A percentile compares a stretch with the other conserved stretches of the same genome.
Evolutionary conservation across 1,140 invertebrate genomes (phyloP).

Genomic region (Zaprionus gabonicus): DNA sequence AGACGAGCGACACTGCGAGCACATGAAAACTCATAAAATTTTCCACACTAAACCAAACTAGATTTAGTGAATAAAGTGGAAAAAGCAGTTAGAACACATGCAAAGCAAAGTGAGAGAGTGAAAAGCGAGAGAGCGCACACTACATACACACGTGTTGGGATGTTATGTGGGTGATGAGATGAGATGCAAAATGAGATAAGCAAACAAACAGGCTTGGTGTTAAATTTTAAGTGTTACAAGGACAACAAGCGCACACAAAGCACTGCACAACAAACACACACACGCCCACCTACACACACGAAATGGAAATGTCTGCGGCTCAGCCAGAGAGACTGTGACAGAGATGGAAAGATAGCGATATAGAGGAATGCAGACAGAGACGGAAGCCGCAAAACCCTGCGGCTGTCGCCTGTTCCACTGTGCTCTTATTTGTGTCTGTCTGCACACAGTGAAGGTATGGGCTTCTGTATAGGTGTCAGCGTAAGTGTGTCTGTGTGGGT

Average conservation of each 20-base stretch:
- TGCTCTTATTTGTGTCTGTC: constrained; percentile 27
- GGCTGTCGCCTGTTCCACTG: constrained; percentile 55
- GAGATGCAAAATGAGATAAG: constrained; percentile 73
- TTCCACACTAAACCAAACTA: not conserved
- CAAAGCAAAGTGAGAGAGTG: not conserved
- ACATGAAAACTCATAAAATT: constrained; percentile 28
- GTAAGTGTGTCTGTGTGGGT: constrained; percentile 7
- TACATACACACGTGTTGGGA: constrained; percentile 2
- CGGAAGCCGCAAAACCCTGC: constrained; percentile 57
- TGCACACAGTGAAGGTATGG: not conserved
- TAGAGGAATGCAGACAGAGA: constrained; percentile 10
- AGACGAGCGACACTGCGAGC: constrained; percentile 58
- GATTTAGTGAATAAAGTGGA: not conserved
- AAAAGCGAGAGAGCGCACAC: not conserved
- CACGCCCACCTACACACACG: constrained; percentile 10
- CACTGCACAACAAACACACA: constrained; percentile 17
- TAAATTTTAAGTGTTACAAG: constrained; percentile 83
- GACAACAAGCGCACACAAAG: constrained; percentile 59
- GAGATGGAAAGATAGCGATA: constrained; percentile 5
- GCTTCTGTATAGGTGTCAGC: constrained; percentile 23
- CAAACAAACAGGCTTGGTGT: constrained; percentile 81
- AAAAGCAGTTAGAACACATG: not conserved
- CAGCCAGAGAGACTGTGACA: not conserved
- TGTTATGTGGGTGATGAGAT: constrained; percentile 48
- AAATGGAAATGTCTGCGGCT: constrained; percentile 40